phyloP scores from a whole-genome alignment of 2,888 invertebrate species.

The Coelopa pilipes region DNA sequence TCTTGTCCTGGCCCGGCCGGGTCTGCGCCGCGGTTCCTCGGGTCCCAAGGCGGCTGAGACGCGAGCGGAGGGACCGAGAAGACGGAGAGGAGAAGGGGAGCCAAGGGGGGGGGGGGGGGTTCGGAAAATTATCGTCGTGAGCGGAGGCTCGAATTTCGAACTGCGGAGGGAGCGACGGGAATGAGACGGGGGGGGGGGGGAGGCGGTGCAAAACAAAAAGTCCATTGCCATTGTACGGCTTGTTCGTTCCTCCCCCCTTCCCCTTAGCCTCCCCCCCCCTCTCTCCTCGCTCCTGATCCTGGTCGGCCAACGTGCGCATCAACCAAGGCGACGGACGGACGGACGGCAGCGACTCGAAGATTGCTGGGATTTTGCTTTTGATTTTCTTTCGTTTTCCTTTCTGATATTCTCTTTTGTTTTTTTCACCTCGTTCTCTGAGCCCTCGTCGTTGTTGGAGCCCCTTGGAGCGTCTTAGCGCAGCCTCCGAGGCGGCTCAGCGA shows the following conservation, averaged over 20 bases:
- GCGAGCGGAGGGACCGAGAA: not conserved
- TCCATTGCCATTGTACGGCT: not conserved
- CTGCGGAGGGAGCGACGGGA: not conserved
- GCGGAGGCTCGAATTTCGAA: slow-evolving; percentile 20
- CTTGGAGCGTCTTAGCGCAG: not conserved
- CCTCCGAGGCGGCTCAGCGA: slow-evolving; percentile 3
- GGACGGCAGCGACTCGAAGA: slow-evolving; percentile 19
- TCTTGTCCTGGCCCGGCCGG: slow-evolving; percentile 11
- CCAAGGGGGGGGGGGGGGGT: too few species aligned
- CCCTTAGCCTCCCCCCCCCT: too few species aligned
- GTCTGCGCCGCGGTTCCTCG: not conserved
- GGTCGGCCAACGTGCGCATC: slow-evolving; percentile 15
- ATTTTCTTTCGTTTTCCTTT: too few species aligned
- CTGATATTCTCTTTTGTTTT: not conserved
- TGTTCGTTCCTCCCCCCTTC: not conserved
- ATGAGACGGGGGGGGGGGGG: not conserved
- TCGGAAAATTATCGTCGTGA: slow-evolving; percentile 15
- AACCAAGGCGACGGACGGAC: not conserved
- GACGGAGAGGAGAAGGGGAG: too few species aligned
- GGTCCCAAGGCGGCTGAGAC: not conserved
- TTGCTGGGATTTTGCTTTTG: slow-evolving; percentile 11
- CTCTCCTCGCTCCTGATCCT: not conserved
- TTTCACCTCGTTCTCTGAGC: not conserved
- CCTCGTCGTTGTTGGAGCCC: not conserved
- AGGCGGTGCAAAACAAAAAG: not conserved